phyloP scores from a whole-genome alignment of 2,888 invertebrate genomes.

The Mechanitis mazaeus region DNA sequence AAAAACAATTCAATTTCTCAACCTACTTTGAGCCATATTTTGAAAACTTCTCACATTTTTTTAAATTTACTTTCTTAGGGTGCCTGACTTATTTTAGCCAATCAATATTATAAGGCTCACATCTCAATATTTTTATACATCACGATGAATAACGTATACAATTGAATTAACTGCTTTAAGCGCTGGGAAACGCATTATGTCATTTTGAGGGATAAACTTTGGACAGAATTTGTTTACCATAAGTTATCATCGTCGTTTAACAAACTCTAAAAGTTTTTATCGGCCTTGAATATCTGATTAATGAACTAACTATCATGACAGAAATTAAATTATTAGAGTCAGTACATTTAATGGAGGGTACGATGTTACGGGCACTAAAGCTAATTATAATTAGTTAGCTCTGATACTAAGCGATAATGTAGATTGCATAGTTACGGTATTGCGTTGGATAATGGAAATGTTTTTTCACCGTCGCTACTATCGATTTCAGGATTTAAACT shows the following conservation, averaged over 20 bases:
- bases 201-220: neutral
- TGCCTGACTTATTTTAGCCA: too few species aligned
- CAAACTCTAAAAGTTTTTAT: conserved; percentile 45
- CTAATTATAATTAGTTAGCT: conserved; percentile 53
- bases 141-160: conserved; percentile 37
- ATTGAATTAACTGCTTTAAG: neutral
- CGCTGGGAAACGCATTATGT: neutral
- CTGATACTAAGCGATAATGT: conserved; percentile 64
- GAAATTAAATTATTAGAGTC: conserved; percentile 59
- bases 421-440: conserved; percentile 38
- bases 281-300: conserved; percentile 32
- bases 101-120: too few species aligned
- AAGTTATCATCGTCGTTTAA: conserved; percentile 34
- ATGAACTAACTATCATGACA: conserved; percentile 36
- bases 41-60: too few species aligned
- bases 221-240: neutral
- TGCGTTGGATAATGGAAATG: conserved; percentile 33
- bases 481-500: too few species aligned
- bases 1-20: too few species aligned
- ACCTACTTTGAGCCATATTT: too few species aligned
- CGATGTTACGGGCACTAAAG: conserved; percentile 52
- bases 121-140: conserved; percentile 41
- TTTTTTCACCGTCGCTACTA: conserved; percentile 12
- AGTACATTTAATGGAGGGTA: conserved; percentile 40
- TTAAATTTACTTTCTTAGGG: too few species aligned